A percentile compares a stretch with the other conserved stretches of the same genome.
phyloP scores from a whole-genome alignment of 2,113 vertebrate genomes.

The Euleptes europaea region DNA sequence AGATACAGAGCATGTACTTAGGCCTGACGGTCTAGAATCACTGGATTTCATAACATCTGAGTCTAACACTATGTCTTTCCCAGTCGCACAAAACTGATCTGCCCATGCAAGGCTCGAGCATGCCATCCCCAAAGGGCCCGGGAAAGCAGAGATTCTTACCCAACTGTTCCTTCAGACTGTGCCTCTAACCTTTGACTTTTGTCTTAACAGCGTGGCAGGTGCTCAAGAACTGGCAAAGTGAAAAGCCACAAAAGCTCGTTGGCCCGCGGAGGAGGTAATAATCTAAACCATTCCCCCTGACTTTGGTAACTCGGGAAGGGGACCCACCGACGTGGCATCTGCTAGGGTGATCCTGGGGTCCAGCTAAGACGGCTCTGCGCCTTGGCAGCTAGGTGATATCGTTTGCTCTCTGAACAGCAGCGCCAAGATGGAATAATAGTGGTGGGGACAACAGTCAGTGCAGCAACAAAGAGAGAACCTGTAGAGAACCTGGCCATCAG shows the following conservation, averaged over 20 bases:
- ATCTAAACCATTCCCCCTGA: not conserved
- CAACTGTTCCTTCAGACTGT: not conserved
- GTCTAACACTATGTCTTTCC: too few relatives aligned
- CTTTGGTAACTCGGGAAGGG: not conserved
- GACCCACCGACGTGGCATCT: too few relatives aligned
- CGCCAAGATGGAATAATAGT: too few relatives aligned
- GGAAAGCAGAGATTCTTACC: not conserved
- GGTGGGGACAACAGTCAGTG: too few relatives aligned
- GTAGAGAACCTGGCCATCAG: too few relatives aligned
- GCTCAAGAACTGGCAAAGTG: not conserved
- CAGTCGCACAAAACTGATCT: not conserved
- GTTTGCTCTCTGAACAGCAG: slow-evolving; percentile 1
- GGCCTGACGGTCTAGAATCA: too few relatives aligned
- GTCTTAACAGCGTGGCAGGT: not conserved
- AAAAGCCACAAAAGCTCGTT: not conserved
- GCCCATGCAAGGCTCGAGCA: not conserved
- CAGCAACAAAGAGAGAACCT: too few relatives aligned
- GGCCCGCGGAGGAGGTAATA: not conserved
- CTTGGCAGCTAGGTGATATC: too few relatives aligned
- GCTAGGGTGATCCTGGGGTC: too few relatives aligned
- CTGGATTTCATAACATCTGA: too few relatives aligned
- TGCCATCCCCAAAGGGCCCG: not conserved
- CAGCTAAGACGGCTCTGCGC: too few relatives aligned
- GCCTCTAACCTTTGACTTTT: not conserved
- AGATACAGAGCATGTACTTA: too few relatives aligned